A percentile compares a stretch with the other conserved stretches of the same genome.
Evolutionary conservation across 2,888 invertebrate genomes (phyloP).

Genomic region (Melinaea menophilus): DNA sequence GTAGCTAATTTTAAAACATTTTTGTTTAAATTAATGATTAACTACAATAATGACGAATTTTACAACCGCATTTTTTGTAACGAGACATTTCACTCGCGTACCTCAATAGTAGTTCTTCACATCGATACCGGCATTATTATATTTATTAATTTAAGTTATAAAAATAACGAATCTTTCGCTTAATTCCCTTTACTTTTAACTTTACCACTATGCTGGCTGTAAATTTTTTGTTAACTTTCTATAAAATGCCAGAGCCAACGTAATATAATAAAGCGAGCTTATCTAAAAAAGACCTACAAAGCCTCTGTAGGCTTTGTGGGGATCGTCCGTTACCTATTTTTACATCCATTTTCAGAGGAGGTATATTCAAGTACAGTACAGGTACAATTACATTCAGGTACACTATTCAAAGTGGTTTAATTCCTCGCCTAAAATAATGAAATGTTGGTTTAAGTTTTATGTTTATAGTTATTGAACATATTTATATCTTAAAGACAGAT

Average conservation of each 20-base stretch:
- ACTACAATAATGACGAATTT: no score
- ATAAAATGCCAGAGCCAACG: background rate
- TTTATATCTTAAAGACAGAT: no score
- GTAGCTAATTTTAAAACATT: no score
- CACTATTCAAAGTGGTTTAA: background rate
- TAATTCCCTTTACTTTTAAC: background rate
- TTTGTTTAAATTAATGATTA: no score
- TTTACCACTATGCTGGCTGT: background rate
- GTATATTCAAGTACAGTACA: background rate
- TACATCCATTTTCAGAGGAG: constrained; percentile 1
- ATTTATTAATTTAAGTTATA: background rate
- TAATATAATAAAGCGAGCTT: constrained; percentile 5
- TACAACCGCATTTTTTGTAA: no score
- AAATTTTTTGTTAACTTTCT: background rate
- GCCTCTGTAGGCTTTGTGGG: constrained; percentile 2
- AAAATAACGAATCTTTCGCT: background rate
- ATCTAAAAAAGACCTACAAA: background rate
- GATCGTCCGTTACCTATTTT: background rate
- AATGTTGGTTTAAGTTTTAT: background rate
- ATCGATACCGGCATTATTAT: no score
- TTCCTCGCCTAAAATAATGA: background rate
- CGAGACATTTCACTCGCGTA: no score
- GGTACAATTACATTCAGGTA: no score
- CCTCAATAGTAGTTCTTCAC: no score
- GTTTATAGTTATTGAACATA: background rate